Evolutionary conservation across 1,140 invertebrate species (phyloP), one percentile per base, ranked within the genome.

Genomic region (Drosophila sp.): DNA sequence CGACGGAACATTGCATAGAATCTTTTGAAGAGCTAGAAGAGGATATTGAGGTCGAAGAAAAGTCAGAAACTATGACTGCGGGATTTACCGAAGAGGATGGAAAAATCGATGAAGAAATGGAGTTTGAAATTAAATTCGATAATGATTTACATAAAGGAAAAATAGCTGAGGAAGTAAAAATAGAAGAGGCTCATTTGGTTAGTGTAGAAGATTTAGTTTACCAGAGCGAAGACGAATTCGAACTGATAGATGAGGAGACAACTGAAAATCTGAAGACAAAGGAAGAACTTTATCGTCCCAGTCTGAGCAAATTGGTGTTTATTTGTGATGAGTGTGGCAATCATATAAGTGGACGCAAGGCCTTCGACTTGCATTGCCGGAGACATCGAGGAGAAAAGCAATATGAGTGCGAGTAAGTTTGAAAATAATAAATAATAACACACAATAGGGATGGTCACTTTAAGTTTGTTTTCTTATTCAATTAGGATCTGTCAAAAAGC

Each of bases 401-500:
- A 10, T 70, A 62, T 10, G 44, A 60, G 25, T 86, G 83, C 67
- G 66, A 70, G 78, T 80, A 57, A 66, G 78, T 55, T 30, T 17
- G 17, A 17, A 17, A 17, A 17, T 17, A 5, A 54, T 38, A 50
- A 30, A 8, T 40, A 1, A 8, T 40, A 60, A n/a, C 11, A 1
- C 1, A 1, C 4, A 17, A 11, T 40, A 32, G 1, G 0, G 35
- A 3, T 61, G 10, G 1, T 5, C 1, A n/a, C 2, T 56, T 60
- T 32, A 4, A 25, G 7, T 35, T 4, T 25, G 0, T 5, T 1
- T 38, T 11, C 30, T 1, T 50, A 25, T 10, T 65, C 57, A 3
- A 65, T 25, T 25, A 91, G 90, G 62, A 73, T 91, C 17, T 91
- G 90, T 50, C 75, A 85, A 10, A 76, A 89, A 27, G 77, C 90